Conservation (phyloP, 2,113 vertebrate genomes). For the Lepus americanus region DNA sequence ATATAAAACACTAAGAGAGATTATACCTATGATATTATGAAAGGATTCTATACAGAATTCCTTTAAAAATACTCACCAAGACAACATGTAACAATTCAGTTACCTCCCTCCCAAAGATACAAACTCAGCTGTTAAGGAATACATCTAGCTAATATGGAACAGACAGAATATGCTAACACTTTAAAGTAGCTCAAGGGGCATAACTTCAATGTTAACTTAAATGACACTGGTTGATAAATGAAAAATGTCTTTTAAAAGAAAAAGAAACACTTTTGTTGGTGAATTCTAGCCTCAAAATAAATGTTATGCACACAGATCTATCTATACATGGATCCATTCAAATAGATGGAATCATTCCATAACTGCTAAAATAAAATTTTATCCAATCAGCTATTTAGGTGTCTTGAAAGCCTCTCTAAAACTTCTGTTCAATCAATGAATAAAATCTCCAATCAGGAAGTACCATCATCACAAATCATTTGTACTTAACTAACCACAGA, state of each 20-base stretch:
- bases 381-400: background rate
- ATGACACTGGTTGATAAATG: background rate
- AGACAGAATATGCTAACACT: background rate
- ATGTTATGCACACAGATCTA: background rate
- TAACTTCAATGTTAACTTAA: conserved; percentile 20
- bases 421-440: conserved; percentile 31
- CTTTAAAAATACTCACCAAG: conserved; percentile 49
- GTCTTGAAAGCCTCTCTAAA: conserved; percentile 23
- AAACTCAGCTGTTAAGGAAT: conserved; percentile 15
- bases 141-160: background rate
- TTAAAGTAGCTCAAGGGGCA: background rate
- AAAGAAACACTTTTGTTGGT: background rate
- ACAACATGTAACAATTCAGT: conserved; percentile 29
- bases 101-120: background rate
- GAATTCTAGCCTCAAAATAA: conserved; percentile 55
- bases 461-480: conserved; percentile 33
- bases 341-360: background rate
- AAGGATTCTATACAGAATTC: conserved; percentile 7
- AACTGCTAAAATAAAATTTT: background rate
- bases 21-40: background rate
- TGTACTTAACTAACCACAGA: background rate
- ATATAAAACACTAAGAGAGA: conserved; percentile 18
- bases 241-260: conserved; percentile 37
- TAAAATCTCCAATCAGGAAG: conserved; percentile 37
- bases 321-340: background rate